Conservation (phyloP, 2,888 invertebrate genomes). For the Phortica okadai region DNA sequence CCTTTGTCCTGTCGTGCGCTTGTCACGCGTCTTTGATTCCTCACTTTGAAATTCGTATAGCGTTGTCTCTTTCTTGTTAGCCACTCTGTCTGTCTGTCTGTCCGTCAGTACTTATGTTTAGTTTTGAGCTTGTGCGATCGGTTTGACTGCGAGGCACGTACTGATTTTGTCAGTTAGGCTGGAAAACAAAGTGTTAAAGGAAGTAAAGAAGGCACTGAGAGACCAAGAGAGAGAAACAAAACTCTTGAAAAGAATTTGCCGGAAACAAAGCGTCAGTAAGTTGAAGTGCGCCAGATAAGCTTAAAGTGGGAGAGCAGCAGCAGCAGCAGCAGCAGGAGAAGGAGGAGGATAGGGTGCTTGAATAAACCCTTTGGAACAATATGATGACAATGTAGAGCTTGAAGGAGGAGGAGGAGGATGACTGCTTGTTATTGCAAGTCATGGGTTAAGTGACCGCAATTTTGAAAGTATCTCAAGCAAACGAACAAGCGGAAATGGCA, state of each 20-base stretch:
- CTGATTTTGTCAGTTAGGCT: background rate
- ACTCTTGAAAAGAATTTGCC: background rate
- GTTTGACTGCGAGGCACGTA: background rate
- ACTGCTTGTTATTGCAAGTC: background rate
- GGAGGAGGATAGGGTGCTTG: too few relatives aligned
- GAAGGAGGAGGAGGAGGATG: too few relatives aligned
- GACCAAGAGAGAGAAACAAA: background rate
- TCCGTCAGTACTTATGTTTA: background rate
- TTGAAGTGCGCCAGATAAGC: background rate
- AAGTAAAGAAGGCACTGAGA: background rate
- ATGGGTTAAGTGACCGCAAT: conserved; percentile 60
- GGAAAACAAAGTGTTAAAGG: background rate
- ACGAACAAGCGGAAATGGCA: conserved; percentile 68
- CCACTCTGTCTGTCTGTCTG: background rate
- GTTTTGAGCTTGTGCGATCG: background rate
- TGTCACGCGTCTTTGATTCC: conserved; percentile 14
- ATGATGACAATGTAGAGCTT: too few relatives aligned
- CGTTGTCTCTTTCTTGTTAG: background rate
- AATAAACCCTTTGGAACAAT: too few relatives aligned
- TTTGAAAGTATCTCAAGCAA: conserved; percentile 19
- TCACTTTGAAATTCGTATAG: background rate
- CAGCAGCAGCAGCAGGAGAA: too few relatives aligned
- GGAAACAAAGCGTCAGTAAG: background rate
- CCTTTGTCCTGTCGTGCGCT: background rate
- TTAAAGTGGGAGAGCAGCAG: background rate